phyloP scores from a whole-genome alignment of 2,888 invertebrate species.

The Teleiodes luculella region DNA sequence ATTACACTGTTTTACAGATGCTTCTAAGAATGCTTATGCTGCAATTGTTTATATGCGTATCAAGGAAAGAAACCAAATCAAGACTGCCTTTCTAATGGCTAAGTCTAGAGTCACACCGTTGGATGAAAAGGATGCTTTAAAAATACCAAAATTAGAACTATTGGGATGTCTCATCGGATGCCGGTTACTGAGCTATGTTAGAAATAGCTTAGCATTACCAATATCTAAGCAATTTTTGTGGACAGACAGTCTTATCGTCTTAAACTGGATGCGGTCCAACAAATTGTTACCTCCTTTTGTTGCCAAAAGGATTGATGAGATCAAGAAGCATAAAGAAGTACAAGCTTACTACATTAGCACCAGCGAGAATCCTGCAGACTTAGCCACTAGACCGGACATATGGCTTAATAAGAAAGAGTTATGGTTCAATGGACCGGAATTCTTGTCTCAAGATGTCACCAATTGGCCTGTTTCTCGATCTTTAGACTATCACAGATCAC shows the following conservation, averaged over 20 bases:
- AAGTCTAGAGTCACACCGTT: constrained; percentile 8
- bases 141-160: constrained; percentile 7
- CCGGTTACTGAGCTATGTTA: neutral
- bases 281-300: constrained; percentile 17
- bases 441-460: neutral
- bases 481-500: too few species aligned
- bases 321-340: neutral
- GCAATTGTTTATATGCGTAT: neutral
- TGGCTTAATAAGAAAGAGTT: neutral
- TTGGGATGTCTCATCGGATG: constrained; percentile 5
- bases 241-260: constrained; percentile 14
- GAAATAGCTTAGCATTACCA: neutral
- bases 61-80: neutral
- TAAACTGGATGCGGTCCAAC: constrained; percentile 9
- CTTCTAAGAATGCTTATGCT: constrained; percentile 5
- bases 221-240: neutral
- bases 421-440: constrained; percentile 13
- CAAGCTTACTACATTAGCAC: neutral
- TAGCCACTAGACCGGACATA: neutral
- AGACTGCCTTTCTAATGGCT: neutral
- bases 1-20: constrained; percentile 2
- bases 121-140: neutral
- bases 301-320: constrained; percentile 3
- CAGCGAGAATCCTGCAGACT: constrained; percentile 9
- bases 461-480: neutral